Evolutionary conservation across 1,140 invertebrate species (phyloP).

Genomic region (Diorhabda carinulata): DNA sequence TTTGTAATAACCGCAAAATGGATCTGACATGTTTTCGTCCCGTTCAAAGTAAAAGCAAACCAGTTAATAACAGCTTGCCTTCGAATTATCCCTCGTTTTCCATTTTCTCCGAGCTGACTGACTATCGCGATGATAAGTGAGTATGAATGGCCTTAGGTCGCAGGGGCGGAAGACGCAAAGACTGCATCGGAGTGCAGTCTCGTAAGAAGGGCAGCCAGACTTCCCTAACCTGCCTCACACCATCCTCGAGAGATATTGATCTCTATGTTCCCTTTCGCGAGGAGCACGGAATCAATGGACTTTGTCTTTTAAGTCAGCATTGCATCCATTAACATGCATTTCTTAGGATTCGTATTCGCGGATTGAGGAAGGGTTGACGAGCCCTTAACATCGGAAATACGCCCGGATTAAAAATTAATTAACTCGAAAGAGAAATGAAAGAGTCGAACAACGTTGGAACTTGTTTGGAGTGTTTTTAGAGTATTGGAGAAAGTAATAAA

Average conservation of each 20-base stretch:
- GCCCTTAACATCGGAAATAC: not conserved
- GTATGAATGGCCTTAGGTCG: slow-evolving; percentile 14
- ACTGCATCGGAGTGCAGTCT: slow-evolving; percentile 27
- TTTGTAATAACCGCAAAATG: not conserved
- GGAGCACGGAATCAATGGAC: slow-evolving; percentile 36
- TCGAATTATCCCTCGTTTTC: slow-evolving; percentile 12
- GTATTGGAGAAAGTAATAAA: not conserved
- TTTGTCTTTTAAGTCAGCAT: slow-evolving; percentile 34
- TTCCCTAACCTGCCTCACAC: slow-evolving; percentile 41
- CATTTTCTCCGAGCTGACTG: slow-evolving; percentile 3
- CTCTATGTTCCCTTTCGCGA: slow-evolving; percentile 34
- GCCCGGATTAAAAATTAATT: not conserved
- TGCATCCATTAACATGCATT: slow-evolving; percentile 13
- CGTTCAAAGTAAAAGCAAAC: not conserved
- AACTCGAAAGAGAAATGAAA: not conserved
- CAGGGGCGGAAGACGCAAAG: slow-evolving; percentile 27
- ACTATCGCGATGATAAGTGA: slow-evolving; percentile 15
- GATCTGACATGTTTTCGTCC: slow-evolving; percentile 12
- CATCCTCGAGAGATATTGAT: slow-evolving; percentile 36
- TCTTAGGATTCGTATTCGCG: slow-evolving; percentile 1
- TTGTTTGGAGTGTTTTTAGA: not conserved
- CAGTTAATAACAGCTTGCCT: slow-evolving; percentile 14
- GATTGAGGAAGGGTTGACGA: not conserved
- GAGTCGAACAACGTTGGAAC: not conserved
- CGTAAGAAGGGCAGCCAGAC: slow-evolving; percentile 22